These are phyloP conservation scores for Cyphomyrmex costatus DNA, from an alignment of 1,140 invertebrate species.

Conservation along the genomic window DNA sequence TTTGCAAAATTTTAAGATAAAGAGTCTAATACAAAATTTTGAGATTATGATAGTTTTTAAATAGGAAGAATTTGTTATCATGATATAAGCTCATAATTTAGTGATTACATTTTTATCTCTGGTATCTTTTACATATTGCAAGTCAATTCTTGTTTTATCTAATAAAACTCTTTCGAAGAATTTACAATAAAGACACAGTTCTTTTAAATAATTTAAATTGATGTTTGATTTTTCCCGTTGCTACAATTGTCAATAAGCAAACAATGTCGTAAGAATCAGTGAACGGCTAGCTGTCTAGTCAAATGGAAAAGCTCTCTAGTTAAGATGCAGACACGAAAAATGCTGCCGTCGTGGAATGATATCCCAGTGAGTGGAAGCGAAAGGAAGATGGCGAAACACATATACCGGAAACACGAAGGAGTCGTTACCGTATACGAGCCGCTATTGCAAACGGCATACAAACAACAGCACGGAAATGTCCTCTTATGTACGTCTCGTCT, in stretches of 20 bases:
- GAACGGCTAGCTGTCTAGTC: neutral
- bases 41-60: too few relatives aligned
- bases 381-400: slow-evolving; percentile 64
- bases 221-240: neutral
- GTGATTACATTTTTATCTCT: neutral
- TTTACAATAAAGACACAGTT: neutral
- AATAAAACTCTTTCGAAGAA: neutral
- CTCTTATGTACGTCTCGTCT: slow-evolving; percentile 65
- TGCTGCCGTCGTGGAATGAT: slow-evolving; percentile 3
- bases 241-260: slow-evolving; percentile 12
- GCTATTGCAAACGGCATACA: slow-evolving; percentile 75
- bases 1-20: too few relatives aligned
- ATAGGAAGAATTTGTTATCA: too few relatives aligned
- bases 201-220: neutral
- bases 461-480: slow-evolving; percentile 77
- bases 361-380: slow-evolving; percentile 33
- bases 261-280: slow-evolving; percentile 6
- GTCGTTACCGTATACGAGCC: slow-evolving; percentile 75
- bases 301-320: slow-evolving; percentile 41
- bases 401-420: slow-evolving; percentile 74
- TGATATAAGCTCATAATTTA: neutral
- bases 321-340: slow-evolving; percentile 43
- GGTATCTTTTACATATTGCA: neutral
- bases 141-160: neutral
- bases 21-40: too few relatives aligned